phyloP scores from a whole-genome alignment of 2,113 vertebrate genomes.

The Dipodomys stephensi region DNA sequence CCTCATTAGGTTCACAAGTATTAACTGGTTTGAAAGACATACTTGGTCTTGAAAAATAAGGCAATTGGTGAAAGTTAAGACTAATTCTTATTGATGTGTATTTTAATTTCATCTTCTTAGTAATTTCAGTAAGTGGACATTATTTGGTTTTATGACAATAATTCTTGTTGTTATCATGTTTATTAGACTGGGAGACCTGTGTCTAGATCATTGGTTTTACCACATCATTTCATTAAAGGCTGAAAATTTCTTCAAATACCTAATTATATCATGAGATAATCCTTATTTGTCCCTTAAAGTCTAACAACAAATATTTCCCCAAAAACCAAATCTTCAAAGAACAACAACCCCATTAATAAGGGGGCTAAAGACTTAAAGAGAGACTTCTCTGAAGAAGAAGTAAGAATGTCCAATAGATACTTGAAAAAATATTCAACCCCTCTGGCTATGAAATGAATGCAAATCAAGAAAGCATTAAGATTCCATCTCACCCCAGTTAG shows the following conservation, averaged over 20 bases:
- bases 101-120: constrained; percentile 19
- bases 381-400: too few relatives aligned
- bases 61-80: not conserved
- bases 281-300: not conserved
- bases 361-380: too few relatives aligned
- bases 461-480: too few relatives aligned
- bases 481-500: too few relatives aligned
- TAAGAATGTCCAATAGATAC: too few relatives aligned
- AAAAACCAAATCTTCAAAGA: too few relatives aligned
- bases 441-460: too few relatives aligned
- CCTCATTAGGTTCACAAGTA: not conserved
- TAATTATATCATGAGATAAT: not conserved
- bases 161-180: not conserved
- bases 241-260: not conserved
- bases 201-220: not conserved
- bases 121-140: constrained; percentile 11
- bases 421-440: too few relatives aligned
- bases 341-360: too few relatives aligned
- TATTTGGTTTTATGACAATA: not conserved
- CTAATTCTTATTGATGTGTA: not conserved
- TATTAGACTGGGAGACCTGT: constrained; percentile 21
- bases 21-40: not conserved
- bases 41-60: constrained; percentile 20
- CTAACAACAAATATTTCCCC: not conserved
- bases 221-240: not conserved